A percentile compares a stretch with the other conserved stretches of the same genome.
Evolutionary conservation across 1,140 invertebrate species (phyloP).

Genomic region (Conus betulinus): DNA sequence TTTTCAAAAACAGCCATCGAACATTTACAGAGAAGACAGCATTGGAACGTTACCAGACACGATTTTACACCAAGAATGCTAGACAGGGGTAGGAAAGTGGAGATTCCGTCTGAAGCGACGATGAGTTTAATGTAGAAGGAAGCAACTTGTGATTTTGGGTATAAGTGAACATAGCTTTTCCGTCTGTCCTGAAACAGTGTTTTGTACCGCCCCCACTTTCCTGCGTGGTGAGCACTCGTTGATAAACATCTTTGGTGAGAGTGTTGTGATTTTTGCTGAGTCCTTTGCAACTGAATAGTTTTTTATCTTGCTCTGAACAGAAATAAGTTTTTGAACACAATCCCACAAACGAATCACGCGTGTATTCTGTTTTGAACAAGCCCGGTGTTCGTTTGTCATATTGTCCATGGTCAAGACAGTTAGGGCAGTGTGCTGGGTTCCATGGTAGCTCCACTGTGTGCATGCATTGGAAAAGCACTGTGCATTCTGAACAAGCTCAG

Average conservation of each 20-base stretch:
- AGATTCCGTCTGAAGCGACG: neutral
- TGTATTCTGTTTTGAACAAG: constrained; percentile 30
- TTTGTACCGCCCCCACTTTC: neutral
- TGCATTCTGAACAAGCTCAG: neutral
- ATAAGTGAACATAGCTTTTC: neutral
- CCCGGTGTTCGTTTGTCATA: constrained; percentile 29
- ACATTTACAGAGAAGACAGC: no score
- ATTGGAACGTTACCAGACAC: no score
- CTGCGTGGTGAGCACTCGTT: neutral
- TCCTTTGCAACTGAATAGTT: neutral
- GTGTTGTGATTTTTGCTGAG: constrained; percentile 7
- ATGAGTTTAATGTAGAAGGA: neutral
- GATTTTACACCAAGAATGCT: no score
- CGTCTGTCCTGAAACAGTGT: neutral
- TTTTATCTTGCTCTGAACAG: neutral
- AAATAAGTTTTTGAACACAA: constrained; percentile 16
- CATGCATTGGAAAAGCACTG: neutral
- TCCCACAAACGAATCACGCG: neutral
- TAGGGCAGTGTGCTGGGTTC: neutral
- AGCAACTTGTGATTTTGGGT: neutral
- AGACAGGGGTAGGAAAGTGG: no score
- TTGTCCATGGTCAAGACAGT: neutral
- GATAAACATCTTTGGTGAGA: neutral
- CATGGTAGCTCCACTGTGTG: no score
- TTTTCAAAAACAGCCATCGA: no score